These are phyloP conservation scores for Parapristionchus giblindavisi DNA, from an alignment of 2,888 invertebrate genomes.

Conservation along the genomic window DNA sequence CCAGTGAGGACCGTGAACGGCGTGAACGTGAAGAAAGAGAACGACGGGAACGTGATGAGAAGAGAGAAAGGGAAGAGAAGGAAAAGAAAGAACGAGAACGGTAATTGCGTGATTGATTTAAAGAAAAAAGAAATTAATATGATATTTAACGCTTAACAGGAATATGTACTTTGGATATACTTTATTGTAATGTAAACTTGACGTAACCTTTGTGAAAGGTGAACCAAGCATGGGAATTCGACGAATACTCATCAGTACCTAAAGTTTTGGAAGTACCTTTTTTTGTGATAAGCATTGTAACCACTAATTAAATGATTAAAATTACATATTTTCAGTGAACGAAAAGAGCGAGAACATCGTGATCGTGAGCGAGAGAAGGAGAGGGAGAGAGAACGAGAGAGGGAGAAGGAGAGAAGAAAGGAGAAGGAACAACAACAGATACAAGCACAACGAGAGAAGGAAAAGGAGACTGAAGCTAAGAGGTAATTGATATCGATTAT, in stretches of 20 bases:
- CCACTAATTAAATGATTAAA: too few species aligned
- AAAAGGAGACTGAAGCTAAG: background rate
- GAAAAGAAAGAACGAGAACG: conserved; percentile 7
- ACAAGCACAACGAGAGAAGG: background rate
- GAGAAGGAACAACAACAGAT: conserved; percentile 22
- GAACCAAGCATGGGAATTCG: too few species aligned
- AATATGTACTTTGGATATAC: too few species aligned
- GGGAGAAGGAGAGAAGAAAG: conserved; percentile 26
- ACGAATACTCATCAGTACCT: too few species aligned
- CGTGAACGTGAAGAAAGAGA: conserved; percentile 30
- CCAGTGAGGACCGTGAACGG: conserved; percentile 23
- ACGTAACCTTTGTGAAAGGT: too few species aligned
- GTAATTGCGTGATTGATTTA: background rate
- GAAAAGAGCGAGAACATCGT: conserved; percentile 23
- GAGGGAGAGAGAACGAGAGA: conserved; percentile 26
- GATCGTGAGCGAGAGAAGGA: conserved; percentile 34
- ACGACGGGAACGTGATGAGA: conserved; percentile 10
- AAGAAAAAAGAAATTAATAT: background rate
- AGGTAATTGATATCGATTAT: background rate
- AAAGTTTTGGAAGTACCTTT: too few species aligned
- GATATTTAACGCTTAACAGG: background rate
- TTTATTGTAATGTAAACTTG: too few species aligned
- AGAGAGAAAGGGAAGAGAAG: conserved; percentile 7
- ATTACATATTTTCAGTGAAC: conserved; percentile 14
- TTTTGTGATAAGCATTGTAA: too few species aligned